A percentile compares a stretch with the other conserved stretches of the same genome.
phyloP scores from a whole-genome alignment of 2,797 vertebrate genomes.

The Hoplostethus atlanticus region DNA sequence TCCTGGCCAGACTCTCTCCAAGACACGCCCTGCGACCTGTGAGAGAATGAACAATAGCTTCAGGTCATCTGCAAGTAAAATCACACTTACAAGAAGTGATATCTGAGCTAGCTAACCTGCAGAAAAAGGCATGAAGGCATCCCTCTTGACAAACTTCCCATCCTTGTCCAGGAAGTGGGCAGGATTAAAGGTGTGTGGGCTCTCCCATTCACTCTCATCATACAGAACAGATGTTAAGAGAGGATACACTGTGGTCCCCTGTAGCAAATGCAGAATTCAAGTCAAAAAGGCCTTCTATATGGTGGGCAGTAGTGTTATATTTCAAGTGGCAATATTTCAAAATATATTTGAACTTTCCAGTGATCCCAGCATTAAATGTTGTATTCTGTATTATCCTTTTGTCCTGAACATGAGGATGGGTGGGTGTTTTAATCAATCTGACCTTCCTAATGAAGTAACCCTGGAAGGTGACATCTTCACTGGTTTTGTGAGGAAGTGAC shows the following conservation, averaged over 20 bases:
- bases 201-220: too few species aligned
- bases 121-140: conserved; percentile 80
- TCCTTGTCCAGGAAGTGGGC: conserved; percentile 77
- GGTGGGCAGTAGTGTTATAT: too few species aligned
- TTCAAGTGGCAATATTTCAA: too few species aligned
- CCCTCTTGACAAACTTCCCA: conserved; percentile 68
- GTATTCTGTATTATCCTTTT: too few species aligned
- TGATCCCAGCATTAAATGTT: too few species aligned
- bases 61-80: too few species aligned
- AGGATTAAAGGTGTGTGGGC: conserved; percentile 18
- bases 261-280: too few species aligned
- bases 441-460: conserved; percentile 63
- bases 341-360: background rate
- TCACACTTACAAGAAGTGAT: background rate
- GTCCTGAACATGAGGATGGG: background rate
- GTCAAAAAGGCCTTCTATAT: too few species aligned
- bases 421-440: background rate
- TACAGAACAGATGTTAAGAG: too few species aligned
- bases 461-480: conserved; percentile 51
- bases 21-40: conserved; percentile 48
- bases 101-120: conserved; percentile 64
- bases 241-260: too few species aligned
- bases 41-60: too few species aligned
- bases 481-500: conserved; percentile 14
- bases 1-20: conserved; percentile 69